Percentiles rank a stretch among this genome's conserved stretches.
These are phyloP conservation scores for Cyrtonyx montezumae DNA, from an alignment of 2,113 vertebrate genomes.

Conservation along the genomic window DNA sequence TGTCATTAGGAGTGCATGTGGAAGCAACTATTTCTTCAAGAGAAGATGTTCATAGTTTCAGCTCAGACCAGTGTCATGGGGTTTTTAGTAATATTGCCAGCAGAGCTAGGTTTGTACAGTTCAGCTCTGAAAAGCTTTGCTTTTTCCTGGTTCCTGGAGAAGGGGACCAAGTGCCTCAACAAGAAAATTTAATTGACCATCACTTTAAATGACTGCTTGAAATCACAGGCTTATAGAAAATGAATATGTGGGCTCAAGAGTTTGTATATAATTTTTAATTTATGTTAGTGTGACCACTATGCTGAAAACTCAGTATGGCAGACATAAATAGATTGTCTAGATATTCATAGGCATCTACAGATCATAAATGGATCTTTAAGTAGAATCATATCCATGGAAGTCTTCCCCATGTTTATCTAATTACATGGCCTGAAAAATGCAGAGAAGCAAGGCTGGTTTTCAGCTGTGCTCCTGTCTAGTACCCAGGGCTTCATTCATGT, in stretches of 20 bases:
- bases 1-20: background rate
- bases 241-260: background rate
- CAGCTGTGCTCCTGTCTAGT: background rate
- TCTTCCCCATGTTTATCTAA: background rate
- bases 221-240: background rate
- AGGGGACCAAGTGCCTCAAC: rapidly evolving
- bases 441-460: background rate
- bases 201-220: background rate
- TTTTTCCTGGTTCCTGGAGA: background rate
- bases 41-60: background rate
- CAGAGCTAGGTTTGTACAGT: background rate
- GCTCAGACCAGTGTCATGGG: background rate
- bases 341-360: background rate
- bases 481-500: rapidly evolving
- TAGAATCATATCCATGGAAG: background rate
- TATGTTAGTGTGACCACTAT: background rate
- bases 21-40: background rate
- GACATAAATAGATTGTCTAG: background rate
- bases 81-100: background rate
- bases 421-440: background rate
- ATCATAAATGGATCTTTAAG: background rate
- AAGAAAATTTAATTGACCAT: background rate
- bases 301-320: background rate
- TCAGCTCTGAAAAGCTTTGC: background rate
- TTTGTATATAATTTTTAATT: background rate